Conservation (phyloP, 2,888 invertebrate genomes). For the Malachius bipustulatus region DNA sequence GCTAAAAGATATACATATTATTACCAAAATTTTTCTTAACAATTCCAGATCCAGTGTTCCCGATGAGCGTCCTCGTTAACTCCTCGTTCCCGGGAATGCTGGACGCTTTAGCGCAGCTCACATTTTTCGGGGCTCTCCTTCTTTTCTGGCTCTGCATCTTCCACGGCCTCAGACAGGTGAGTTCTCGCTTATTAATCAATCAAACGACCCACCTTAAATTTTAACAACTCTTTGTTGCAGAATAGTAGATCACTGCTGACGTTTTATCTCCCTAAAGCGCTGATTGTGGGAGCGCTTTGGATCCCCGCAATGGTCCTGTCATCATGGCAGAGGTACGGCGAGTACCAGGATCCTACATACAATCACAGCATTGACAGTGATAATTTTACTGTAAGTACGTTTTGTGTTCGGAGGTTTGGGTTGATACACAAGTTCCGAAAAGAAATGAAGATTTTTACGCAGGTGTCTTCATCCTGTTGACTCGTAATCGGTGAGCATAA, state of each 20-base stretch:
- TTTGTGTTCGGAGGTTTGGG: neutral
- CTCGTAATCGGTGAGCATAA: no score
- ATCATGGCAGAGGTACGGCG: slow-evolving; percentile 83
- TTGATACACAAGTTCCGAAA: slow-evolving; percentile 2
- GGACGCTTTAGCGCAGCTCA: slow-evolving; percentile 81
- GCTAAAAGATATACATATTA: no score
- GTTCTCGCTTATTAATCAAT: neutral
- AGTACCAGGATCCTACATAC: slow-evolving; percentile 82
- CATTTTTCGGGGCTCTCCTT: slow-evolving; percentile 76
- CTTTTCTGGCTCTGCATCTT: slow-evolving; percentile 94
- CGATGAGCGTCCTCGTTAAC: slow-evolving; percentile 76
- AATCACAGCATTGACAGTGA: slow-evolving; percentile 76
- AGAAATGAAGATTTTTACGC: no score
- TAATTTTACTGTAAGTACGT: slow-evolving; percentile 62
- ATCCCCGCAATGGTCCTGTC: slow-evolving; percentile 73
- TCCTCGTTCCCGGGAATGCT: slow-evolving; percentile 87
- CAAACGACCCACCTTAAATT: no score
- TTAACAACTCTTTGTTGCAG: slow-evolving; percentile 45
- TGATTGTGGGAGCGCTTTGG: slow-evolving; percentile 81
- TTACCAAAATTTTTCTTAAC: no score
- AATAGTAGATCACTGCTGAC: slow-evolving; percentile 74
- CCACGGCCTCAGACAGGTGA: slow-evolving; percentile 84
- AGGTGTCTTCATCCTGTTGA: no score
- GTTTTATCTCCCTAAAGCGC: slow-evolving; percentile 84
- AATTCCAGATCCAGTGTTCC: slow-evolving; percentile 84